Base-by-base conservation (phyloP, 1,140 invertebrate species). In the Drosophila sp. region DNA sequence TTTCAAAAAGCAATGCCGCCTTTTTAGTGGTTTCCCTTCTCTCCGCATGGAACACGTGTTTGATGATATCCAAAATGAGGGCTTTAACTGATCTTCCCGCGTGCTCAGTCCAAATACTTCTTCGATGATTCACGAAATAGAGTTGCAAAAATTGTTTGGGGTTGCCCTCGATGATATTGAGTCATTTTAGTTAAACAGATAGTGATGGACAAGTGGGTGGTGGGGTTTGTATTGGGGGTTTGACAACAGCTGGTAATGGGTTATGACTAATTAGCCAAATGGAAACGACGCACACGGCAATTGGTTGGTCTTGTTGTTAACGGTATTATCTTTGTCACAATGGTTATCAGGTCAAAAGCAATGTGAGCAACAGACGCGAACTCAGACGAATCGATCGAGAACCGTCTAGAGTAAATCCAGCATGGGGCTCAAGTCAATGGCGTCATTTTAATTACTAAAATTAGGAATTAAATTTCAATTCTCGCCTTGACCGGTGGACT, bases 321-420 rank as follows among this genome's bases (percentile, higher is more conserved):
- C 69, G 67, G 62, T 65, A 79, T 86, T 78, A 86, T 85, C 81
- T 77, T 68, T 62, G 56, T 30, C 66, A 70, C 74, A 66, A 62
- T 38, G 57, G 35, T 72, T 85, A 87, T 85, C 81, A 82, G 68
- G 30, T 56, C 55, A 5, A 54, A 54, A 61, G 8, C 5, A 4
- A 11, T 66, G 44, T 41, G 41, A 40, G 23, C 11, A 64, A 65
- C 23, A 23, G 47, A 40, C 60, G 30, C 27, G 32, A 47, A 30
- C 50, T 25, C 56, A 71, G 57, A 75, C 33, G 57, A 74, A 67
- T 57, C 41, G 38, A 56, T 35, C 50, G 23, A 62, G 61, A 50
- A 67, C 8, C 32, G 7, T 11, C 17, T 8, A 17, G 23, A 66
- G n/a, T n/a, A 23, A 63, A 70, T 68, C 33, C 33, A 8, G 74